These are phyloP conservation scores for Caenorhabditis macrosperma DNA, from an alignment of 2,888 invertebrate species.

Conservation along the genomic window DNA sequence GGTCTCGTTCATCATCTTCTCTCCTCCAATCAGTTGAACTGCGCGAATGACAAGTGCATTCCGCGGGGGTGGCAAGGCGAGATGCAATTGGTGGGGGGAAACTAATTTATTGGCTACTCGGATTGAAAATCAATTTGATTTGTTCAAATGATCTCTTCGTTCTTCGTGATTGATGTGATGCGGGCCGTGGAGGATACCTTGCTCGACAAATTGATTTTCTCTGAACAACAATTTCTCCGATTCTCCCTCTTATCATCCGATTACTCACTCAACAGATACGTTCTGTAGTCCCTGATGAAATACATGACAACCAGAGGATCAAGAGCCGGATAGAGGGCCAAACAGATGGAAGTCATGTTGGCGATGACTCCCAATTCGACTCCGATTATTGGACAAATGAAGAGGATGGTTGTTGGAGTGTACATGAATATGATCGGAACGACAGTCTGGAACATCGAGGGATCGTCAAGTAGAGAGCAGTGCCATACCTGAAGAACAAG, in stretches of 20 bases:
- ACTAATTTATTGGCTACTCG: constrained; percentile 29
- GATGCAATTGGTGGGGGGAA: neutral
- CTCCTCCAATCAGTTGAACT: neutral
- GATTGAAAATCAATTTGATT: neutral
- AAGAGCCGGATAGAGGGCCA: constrained; percentile 53
- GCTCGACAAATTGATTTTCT: constrained; percentile 13
- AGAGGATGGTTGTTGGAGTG: constrained; percentile 36
- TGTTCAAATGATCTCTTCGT: constrained; percentile 27
- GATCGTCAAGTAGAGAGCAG: neutral
- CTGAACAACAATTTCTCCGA: constrained; percentile 19
- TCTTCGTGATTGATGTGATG: constrained; percentile 32
- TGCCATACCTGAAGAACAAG: constrained; percentile 46
- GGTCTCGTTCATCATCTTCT: neutral
- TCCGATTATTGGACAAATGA: constrained; percentile 37
- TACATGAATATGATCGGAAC: constrained; percentile 50
- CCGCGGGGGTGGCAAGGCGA: constrained; percentile 6
- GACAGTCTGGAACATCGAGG: constrained; percentile 28
- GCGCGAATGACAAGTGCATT: constrained; percentile 15
- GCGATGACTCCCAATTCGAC: constrained; percentile 37
- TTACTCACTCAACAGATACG: constrained; percentile 33
- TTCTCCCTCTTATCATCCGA: too few species aligned
- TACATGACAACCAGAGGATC: constrained; percentile 51
- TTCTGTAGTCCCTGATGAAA: constrained; percentile 48
- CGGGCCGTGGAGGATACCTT: constrained; percentile 19
- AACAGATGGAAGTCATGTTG: constrained; percentile 36